phyloP scores from a whole-genome alignment of 2,113 vertebrate genomes.

The Rhinolophus ferrumequinum region DNA sequence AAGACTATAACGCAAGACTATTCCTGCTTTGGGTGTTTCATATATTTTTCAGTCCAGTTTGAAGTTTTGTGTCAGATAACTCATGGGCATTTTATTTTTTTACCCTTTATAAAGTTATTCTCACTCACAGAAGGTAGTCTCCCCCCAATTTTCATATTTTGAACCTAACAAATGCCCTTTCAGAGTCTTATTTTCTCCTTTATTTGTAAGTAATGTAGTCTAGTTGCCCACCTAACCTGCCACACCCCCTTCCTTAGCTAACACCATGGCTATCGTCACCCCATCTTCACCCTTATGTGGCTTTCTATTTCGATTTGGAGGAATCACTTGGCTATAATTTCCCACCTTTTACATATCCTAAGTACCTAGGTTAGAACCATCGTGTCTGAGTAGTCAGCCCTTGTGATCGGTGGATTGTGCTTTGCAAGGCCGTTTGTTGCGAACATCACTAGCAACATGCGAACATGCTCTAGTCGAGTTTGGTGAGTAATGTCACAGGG shows the following conservation, averaged over 20 bases:
- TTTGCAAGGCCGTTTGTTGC: constrained; percentile 4
- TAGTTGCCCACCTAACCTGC: not conserved
- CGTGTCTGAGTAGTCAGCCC: not conserved
- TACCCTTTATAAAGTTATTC: not conserved
- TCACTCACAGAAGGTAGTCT: not conserved
- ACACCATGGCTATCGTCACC: not conserved
- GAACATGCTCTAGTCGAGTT: constrained; percentile 16
- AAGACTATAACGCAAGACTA: not conserved
- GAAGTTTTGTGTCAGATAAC: constrained; percentile 10
- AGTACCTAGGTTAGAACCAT: not conserved
- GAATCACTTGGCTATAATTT: not conserved
- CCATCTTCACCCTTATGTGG: not conserved
- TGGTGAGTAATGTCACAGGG: not conserved
- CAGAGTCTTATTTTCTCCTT: constrained; percentile 17
- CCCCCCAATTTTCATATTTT: not conserved
- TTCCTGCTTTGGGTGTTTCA: not conserved
- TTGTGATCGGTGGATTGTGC: not conserved
- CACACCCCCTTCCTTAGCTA: not conserved
- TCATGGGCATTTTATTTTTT: not conserved
- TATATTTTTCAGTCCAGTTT: not conserved
- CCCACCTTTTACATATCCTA: not conserved
- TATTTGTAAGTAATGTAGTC: not conserved
- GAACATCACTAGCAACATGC: not conserved
- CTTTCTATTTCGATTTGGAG: constrained; percentile 18
- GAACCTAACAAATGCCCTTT: constrained; percentile 9